Conservation (phyloP, 2,113 vertebrate species). For the Chionis minor region DNA sequence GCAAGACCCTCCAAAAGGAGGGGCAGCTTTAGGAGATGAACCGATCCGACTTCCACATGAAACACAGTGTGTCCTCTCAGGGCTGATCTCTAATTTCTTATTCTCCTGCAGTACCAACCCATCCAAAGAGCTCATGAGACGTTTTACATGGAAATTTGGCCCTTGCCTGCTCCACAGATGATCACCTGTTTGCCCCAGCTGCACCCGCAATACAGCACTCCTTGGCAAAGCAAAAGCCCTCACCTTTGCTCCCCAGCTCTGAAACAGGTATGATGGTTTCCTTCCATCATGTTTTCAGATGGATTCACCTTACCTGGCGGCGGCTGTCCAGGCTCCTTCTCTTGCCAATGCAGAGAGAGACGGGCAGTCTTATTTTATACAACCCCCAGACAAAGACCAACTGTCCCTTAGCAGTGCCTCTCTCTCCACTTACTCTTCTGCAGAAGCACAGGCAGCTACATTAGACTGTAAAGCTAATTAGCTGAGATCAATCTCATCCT, state of each 20-base stretch:
- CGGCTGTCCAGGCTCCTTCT: not conserved
- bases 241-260: not conserved
- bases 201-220: not conserved
- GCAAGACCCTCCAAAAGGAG: not conserved
- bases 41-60: rapidly evolving
- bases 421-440: not conserved
- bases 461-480: not conserved
- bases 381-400: not conserved
- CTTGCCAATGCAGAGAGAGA: not conserved
- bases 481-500: not conserved
- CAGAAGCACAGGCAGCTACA: not conserved
- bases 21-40: not conserved
- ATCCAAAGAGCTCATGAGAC: not conserved
- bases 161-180: not conserved
- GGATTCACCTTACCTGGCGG: not conserved
- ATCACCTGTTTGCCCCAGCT: not conserved
- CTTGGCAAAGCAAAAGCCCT: not conserved
- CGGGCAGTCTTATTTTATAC: not conserved
- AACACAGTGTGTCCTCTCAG: not conserved
- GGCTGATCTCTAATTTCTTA: not conserved
- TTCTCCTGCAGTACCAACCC: not conserved
- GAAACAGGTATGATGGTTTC: rapidly evolving
- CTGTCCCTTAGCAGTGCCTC: not conserved
- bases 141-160: not conserved
- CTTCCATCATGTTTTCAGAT: not conserved